Percentiles rank a stretch among this genome's conserved stretches.
Evolutionary conservation across 2,113 vertebrate genomes (phyloP).

Genomic region (Nothoprocta perdicaria): DNA sequence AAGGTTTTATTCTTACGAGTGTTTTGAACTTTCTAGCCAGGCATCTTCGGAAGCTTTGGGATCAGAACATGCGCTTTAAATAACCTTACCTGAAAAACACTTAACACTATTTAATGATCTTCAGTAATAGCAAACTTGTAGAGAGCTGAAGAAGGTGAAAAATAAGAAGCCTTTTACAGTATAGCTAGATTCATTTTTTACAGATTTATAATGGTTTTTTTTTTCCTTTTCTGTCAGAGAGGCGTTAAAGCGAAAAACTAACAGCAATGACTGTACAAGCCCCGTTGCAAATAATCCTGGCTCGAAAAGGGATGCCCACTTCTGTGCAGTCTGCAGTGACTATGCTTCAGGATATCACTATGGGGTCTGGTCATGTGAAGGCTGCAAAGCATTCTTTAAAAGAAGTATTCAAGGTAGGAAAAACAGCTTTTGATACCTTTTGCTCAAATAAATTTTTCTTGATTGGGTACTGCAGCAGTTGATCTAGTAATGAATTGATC

Average conservation of each 20-base stretch:
- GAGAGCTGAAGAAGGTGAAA: neutral
- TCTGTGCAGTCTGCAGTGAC: slow-evolving; percentile 95
- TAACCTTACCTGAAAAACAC: neutral
- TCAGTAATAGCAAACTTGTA: neutral
- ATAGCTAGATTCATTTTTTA: neutral
- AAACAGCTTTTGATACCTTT: neutral
- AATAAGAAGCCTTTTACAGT: neutral
- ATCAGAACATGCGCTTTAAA: neutral
- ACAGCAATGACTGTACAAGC: slow-evolving; percentile 71
- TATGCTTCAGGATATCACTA: slow-evolving; percentile 99
- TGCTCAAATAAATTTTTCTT: neutral
- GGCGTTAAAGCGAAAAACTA: slow-evolving; percentile 76
- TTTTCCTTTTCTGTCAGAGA: slow-evolving; percentile 80
- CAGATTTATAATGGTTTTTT: slow-evolving; percentile 17
- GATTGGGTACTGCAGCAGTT: neutral
- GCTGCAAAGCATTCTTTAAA: slow-evolving; percentile 99
- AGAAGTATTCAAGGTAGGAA: slow-evolving; percentile 96
- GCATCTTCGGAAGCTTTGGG: neutral
- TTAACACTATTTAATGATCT: neutral
- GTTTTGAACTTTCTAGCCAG: neutral
- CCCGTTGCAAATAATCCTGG: slow-evolving; percentile 72
- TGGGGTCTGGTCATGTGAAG: slow-evolving; percentile 98
- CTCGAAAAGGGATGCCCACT: slow-evolving; percentile 89
- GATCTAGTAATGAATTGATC: neutral
- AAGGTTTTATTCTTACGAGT: neutral